Percentiles rank a stretch among this genome's conserved stretches.
Evolutionary conservation across 2,888 invertebrate genomes (phyloP).

Genomic region (Brachyopa scutellaris): DNA sequence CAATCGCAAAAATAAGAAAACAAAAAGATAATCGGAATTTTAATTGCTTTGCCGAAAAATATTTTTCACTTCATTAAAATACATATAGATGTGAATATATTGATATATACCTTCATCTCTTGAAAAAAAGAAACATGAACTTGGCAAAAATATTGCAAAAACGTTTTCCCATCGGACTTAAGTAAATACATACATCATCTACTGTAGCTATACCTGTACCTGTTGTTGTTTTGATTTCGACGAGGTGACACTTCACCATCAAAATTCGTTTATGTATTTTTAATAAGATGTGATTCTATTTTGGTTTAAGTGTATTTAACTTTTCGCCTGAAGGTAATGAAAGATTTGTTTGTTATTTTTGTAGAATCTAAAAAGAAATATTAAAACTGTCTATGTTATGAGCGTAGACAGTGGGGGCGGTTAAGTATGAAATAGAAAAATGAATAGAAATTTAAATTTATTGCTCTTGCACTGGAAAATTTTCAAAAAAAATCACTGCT

Average conservation of each 20-base stretch:
- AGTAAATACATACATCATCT: neutral
- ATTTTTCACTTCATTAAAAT: slow-evolving; percentile 21
- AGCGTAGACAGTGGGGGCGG: slow-evolving; percentile 34
- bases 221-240: slow-evolving; percentile 14
- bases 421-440: slow-evolving; percentile 25
- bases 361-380: no score
- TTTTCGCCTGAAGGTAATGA: slow-evolving; percentile 24
- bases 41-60: slow-evolving; percentile 30
- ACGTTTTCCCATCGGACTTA: neutral
- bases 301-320: slow-evolving; percentile 18
- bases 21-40: slow-evolving; percentile 16
- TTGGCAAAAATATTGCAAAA: slow-evolving; percentile 18
- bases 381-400: neutral
- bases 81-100: no score
- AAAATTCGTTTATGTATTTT: slow-evolving; percentile 7
- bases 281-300: slow-evolving; percentile 33
- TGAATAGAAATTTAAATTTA: slow-evolving; percentile 36
- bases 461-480: slow-evolving; percentile 34
- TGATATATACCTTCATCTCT: no score
- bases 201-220: neutral
- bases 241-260: slow-evolving; percentile 26
- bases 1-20: neutral
- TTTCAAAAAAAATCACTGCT: slow-evolving; percentile 43
- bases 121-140: no score
- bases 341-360: slow-evolving; percentile 9